Conservation (phyloP, 1,140 invertebrate species). For the Apocrypta bakeri region DNA sequence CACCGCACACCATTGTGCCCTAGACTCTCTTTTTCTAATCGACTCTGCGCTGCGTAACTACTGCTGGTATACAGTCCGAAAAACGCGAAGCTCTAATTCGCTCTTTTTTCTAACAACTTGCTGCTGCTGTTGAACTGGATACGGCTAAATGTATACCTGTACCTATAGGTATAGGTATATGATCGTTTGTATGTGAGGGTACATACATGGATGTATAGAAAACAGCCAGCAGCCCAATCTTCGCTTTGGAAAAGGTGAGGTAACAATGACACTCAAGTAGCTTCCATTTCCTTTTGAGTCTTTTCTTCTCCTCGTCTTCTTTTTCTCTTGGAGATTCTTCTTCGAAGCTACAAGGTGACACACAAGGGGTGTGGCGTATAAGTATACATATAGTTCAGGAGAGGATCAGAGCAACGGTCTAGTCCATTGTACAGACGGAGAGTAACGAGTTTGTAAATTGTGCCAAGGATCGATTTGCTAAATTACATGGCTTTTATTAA, state of each 20-base stretch:
- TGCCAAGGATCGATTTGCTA: neutral
- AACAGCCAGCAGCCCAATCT: conserved; percentile 19
- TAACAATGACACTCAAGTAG: conserved; percentile 48
- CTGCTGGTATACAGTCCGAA: neutral
- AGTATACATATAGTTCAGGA: no score
- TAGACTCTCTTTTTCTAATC: conserved; percentile 8
- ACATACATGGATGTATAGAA: neutral
- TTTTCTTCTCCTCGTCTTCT: conserved; percentile 9
- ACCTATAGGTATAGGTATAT: neutral
- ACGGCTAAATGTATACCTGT: neutral
- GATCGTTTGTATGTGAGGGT: neutral
- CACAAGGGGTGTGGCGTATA: neutral
- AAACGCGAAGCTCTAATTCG: conserved; percentile 28
- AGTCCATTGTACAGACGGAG: neutral
- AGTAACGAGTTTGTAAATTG: neutral
- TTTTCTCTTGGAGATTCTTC: neutral
- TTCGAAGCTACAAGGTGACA: neutral
- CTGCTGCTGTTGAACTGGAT: neutral
- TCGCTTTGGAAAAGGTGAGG: conserved; percentile 39
- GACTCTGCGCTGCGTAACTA: neutral
- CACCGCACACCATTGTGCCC: neutral
- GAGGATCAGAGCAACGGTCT: neutral
- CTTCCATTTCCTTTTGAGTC: conserved; percentile 50
- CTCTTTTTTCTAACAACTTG: neutral
- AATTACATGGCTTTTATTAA: neutral